These are phyloP conservation scores for Sorex fumeus DNA, from an alignment of 2,113 vertebrate species.

Conservation along the genomic window DNA sequence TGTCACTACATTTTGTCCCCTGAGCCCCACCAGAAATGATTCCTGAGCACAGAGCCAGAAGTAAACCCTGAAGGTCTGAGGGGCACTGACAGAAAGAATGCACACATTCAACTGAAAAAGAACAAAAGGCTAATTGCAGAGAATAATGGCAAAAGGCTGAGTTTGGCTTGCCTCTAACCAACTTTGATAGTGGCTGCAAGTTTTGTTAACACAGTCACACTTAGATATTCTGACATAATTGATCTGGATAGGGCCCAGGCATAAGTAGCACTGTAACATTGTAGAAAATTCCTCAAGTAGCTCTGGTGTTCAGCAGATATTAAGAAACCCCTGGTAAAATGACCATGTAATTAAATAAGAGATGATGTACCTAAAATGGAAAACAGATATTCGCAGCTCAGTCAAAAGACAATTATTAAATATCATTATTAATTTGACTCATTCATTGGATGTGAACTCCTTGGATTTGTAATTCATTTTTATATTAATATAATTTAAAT, in stretches of 20 bases:
- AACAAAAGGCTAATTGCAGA: neutral
- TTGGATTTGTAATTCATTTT: slow-evolving; percentile 26
- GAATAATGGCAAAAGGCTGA: neutral
- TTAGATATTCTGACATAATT: neutral
- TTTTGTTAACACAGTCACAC: neutral
- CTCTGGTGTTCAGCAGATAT: neutral
- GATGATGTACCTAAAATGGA: neutral
- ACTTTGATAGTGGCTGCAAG: neutral
- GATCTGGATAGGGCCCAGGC: neutral
- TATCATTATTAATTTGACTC: neutral
- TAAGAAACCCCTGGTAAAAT: neutral
- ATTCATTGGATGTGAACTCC: neutral
- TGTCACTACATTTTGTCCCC: no score
- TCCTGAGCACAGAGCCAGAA: no score
- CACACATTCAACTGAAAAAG: accelerated
- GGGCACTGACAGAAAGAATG: neutral
- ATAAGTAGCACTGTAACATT: neutral
- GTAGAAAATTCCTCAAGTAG: neutral
- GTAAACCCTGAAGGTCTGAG: neutral
- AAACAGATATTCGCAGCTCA: neutral
- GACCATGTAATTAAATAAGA: neutral
- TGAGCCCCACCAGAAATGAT: no score
- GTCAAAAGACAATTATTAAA: slow-evolving; percentile 32
- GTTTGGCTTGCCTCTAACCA: neutral
- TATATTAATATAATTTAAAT: neutral